phyloP scores from a whole-genome alignment of 2,888 invertebrate species.

The Diploptera punctata region DNA sequence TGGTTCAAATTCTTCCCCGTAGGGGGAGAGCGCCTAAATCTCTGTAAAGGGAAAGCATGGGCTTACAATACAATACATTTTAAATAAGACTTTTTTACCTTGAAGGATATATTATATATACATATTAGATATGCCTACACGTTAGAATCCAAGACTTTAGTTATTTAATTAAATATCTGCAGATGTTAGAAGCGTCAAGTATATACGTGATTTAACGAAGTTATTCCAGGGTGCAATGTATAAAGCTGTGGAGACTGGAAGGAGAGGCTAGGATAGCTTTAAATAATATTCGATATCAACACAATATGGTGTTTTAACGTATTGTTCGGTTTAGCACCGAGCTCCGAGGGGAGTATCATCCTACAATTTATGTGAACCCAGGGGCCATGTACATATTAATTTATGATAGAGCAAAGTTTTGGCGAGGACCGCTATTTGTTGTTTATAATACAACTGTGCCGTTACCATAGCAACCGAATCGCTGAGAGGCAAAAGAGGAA shows the following conservation, averaged over 20 bases:
- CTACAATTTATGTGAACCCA: background rate
- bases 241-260: background rate
- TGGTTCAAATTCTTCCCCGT: too few relatives aligned
- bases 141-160: background rate
- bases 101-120: background rate
- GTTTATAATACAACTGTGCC: background rate
- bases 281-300: constrained; percentile 12
- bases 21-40: too few relatives aligned
- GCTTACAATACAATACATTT: too few relatives aligned
- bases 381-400: background rate
- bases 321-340: background rate
- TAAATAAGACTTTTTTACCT: too few relatives aligned
- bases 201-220: background rate
- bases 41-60: too few relatives aligned
- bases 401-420: background rate
- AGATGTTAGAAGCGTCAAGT: background rate
- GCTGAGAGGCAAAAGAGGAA: too few relatives aligned
- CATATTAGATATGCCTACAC: background rate
- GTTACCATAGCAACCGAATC: background rate
- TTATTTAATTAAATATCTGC: background rate
- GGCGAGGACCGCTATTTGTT: background rate
- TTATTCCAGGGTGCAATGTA: background rate
- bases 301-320: background rate
- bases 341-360: constrained; percentile 1
- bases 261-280: background rate